Evolutionary conservation across 2,113 vertebrate species (phyloP).

Genomic region (Cheirogaleus medius): DNA sequence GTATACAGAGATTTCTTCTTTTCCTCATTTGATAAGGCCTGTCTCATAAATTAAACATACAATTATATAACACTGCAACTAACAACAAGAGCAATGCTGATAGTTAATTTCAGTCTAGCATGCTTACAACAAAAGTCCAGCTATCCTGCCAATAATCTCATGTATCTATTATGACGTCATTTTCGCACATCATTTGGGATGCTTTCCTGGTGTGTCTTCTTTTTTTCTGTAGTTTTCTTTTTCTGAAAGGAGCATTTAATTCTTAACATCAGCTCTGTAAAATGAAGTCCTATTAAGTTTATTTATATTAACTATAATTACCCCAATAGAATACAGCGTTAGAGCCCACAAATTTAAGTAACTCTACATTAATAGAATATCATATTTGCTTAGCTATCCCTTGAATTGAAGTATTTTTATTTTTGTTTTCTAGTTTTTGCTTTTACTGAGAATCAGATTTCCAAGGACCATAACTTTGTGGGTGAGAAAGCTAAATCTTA

Average conservation of each 20-base stretch:
- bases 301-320: background rate
- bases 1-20: background rate
- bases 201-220: background rate
- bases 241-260: background rate
- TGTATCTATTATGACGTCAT: too few relatives aligned
- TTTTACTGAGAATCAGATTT: background rate
- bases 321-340: background rate
- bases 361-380: background rate
- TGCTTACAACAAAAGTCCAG: too few relatives aligned
- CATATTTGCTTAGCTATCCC: background rate
- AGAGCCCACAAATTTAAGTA: background rate
- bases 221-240: background rate
- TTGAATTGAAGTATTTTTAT: background rate
- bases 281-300: background rate
- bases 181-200: too few relatives aligned
- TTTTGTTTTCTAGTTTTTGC: background rate
- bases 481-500: slow-evolving; percentile 74
- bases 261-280: background rate
- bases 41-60: too few relatives aligned
- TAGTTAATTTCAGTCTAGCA: too few relatives aligned
- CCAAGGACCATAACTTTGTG: slow-evolving; percentile 70
- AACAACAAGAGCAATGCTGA: too few relatives aligned
- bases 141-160: too few relatives aligned
- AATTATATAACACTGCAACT: too few relatives aligned
- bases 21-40: too few relatives aligned